Evolutionary conservation across 2,888 invertebrate species (phyloP).

Genomic region (Polylopha cassiicola): DNA sequence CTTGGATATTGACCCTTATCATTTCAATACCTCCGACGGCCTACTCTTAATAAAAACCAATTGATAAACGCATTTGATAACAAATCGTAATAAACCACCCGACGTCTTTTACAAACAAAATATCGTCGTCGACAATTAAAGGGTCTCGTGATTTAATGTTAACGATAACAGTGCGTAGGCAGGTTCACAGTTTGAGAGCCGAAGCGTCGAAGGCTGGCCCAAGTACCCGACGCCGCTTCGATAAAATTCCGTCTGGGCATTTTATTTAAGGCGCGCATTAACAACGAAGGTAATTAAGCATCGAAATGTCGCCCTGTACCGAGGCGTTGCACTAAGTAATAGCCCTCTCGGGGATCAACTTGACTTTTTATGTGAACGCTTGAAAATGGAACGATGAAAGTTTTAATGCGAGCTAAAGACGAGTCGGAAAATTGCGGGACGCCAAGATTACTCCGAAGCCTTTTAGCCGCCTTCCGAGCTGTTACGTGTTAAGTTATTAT

Average conservation of each 20-base stretch:
- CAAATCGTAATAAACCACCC: too few relatives aligned
- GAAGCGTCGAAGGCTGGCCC: constrained; percentile 29
- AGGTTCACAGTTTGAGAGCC: constrained; percentile 31
- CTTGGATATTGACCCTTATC: too few relatives aligned
- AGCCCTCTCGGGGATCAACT: constrained; percentile 34
- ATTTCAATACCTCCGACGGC: background rate
- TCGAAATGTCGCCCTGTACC: constrained; percentile 53
- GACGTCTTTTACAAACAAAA: too few relatives aligned
- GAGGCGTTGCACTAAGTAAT: constrained; percentile 60
- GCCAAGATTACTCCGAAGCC: too few relatives aligned
- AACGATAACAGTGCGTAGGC: constrained; percentile 18
- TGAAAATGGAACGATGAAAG: constrained; percentile 6
- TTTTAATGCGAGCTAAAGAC: too few relatives aligned
- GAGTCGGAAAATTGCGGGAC: too few relatives aligned
- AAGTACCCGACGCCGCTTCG: constrained; percentile 34
- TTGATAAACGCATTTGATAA: too few relatives aligned
- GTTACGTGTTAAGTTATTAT: too few relatives aligned
- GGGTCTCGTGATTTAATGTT: constrained; percentile 5
- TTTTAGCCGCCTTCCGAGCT: too few relatives aligned
- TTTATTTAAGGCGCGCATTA: constrained; percentile 59
- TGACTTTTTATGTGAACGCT: constrained; percentile 16
- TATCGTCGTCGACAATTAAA: constrained; percentile 1
- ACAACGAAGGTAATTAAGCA: constrained; percentile 64
- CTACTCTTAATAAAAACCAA: too few relatives aligned
- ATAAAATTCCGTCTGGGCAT: constrained; percentile 55